A percentile compares a stretch with the other conserved stretches of the same genome.
Evolutionary conservation across 1,140 invertebrate species (phyloP).

Genomic region (Pseudomyrmex flavicornis): DNA sequence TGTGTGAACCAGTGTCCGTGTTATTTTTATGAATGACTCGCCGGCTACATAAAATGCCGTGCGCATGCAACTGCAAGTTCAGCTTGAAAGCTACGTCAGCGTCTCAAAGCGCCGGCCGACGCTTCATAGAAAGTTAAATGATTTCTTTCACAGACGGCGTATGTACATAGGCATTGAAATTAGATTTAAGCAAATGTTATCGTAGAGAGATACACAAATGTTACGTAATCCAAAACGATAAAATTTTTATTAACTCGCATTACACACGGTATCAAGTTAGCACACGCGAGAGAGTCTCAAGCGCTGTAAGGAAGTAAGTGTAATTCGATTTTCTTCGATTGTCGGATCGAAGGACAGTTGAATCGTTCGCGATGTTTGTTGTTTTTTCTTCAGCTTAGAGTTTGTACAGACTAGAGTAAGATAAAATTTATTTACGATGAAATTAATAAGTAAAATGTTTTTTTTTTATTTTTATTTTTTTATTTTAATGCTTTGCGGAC

Average conservation of each 20-base stretch:
- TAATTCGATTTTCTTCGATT: constrained; percentile 60
- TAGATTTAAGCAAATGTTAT: too few species aligned
- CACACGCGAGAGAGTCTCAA: neutral
- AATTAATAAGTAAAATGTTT: too few species aligned
- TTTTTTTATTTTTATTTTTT: too few species aligned
- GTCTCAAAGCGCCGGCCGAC: constrained; percentile 4
- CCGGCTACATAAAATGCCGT: constrained; percentile 63
- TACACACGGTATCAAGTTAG: neutral
- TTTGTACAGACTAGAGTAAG: constrained; percentile 32
- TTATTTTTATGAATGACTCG: constrained; percentile 82
- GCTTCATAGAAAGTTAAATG: constrained; percentile 38
- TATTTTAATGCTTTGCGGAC: too few species aligned
- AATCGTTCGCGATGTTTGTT: constrained; percentile 47
- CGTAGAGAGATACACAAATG: too few species aligned
- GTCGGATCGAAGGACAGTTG: constrained; percentile 2
- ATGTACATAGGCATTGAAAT: too few species aligned
- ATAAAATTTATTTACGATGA: constrained; percentile 47
- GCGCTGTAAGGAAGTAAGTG: too few species aligned
- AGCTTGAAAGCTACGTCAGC: constrained; percentile 29
- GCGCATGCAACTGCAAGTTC: constrained; percentile 63
- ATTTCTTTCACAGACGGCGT: too few species aligned
- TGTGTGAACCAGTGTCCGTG: constrained; percentile 55
- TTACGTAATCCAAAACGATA: too few species aligned
- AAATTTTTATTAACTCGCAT: neutral
- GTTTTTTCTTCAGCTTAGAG: neutral